These are phyloP conservation scores for Metopolophium dirhodum DNA, from an alignment of 1,140 invertebrate species.

Conservation along the genomic window DNA sequence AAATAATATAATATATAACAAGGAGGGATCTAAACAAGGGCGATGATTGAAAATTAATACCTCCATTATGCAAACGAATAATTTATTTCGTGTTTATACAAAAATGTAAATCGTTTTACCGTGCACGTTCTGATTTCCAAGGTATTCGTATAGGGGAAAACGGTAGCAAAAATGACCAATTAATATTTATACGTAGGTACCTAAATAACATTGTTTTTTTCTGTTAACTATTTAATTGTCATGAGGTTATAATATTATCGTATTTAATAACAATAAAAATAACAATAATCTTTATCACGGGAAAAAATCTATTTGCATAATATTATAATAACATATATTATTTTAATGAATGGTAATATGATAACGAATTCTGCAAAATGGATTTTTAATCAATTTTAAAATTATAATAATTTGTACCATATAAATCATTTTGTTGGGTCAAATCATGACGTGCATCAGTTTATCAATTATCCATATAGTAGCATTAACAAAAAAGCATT, in stretches of 20 bases:
- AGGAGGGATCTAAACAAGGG: neutral
- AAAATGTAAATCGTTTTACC: neutral
- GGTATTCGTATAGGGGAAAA: neutral
- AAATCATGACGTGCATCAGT: neutral
- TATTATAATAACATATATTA: neutral
- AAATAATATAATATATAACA: neutral
- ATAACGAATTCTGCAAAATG: neutral
- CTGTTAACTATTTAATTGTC: neutral
- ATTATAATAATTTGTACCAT: neutral
- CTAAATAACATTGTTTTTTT: neutral
- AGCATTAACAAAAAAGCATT: neutral
- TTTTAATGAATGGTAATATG: neutral
- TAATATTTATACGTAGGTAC: neutral
- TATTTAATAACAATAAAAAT: neutral
- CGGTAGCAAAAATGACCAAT: neutral
- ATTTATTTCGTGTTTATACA: constrained; percentile 7
- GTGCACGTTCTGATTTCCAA: neutral
- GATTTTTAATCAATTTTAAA: neutral
- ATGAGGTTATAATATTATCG: neutral
- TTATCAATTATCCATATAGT: neutral
- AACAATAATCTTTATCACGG: neutral
- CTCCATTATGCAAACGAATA: neutral
- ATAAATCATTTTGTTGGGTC: neutral
- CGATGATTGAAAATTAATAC: constrained; percentile 28
- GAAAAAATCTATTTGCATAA: neutral